phyloP scores from a whole-genome alignment of 2,888 invertebrate genomes.

The Perizoma flavofasciatum region DNA sequence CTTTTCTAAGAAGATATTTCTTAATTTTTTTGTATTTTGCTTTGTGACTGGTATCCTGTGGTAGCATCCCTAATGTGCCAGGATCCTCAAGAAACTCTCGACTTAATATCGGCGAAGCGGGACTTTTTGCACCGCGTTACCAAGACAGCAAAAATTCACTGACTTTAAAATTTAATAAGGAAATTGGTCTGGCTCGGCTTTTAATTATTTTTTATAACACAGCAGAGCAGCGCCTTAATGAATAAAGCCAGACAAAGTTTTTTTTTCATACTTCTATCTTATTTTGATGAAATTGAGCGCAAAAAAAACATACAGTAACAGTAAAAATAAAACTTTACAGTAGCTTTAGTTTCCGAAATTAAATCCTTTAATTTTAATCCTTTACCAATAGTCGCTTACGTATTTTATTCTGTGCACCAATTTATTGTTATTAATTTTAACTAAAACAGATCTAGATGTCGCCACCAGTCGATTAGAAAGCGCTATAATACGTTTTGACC shows the following conservation, averaged over 20 bases:
- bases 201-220: conserved; percentile 39
- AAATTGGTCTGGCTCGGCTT: conserved; percentile 35
- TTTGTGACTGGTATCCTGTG: background rate
- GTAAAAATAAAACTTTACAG: too few relatives aligned
- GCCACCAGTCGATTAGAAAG: too few relatives aligned
- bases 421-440: too few relatives aligned
- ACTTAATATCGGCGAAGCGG: conserved; percentile 33
- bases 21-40: too few relatives aligned
- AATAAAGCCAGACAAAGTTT: conserved; percentile 10
- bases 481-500: too few relatives aligned
- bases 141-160: conserved; percentile 34
- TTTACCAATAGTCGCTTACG: too few relatives aligned
- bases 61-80: conserved; percentile 29
- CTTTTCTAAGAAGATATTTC: too few relatives aligned
- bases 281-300: conserved; percentile 4
- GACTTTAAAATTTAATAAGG: conserved; percentile 41
- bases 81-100: conserved; percentile 33
- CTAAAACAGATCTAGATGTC: too few relatives aligned
- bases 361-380: too few relatives aligned
- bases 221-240: conserved; percentile 17
- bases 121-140: conserved; percentile 31
- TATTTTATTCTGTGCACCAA: too few relatives aligned
- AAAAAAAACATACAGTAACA: too few relatives aligned
- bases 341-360: too few relatives aligned
- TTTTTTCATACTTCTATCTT: background rate